These are phyloP conservation scores for Seriola aureovittata DNA, from an alignment of 2,113 vertebrate species.

Conservation along the genomic window DNA sequence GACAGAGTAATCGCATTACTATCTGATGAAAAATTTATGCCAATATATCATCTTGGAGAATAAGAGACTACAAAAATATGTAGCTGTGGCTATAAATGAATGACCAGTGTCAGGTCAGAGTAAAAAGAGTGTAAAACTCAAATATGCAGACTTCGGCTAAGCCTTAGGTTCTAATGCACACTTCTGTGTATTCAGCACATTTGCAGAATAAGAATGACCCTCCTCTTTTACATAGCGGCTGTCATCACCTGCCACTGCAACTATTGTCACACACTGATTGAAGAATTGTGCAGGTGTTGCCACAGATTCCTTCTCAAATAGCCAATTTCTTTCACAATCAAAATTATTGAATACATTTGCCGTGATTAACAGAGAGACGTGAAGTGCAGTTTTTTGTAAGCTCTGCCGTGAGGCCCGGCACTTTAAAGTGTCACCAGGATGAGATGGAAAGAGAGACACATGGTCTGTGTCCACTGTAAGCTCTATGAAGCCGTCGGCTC, in stretches of 20 bases:
- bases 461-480: slow-evolving; percentile 62
- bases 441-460: slow-evolving; percentile 66
- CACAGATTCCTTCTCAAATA: slow-evolving; percentile 12
- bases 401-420: slow-evolving; percentile 5
- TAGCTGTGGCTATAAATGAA: slow-evolving; percentile 83
- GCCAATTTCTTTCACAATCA: slow-evolving; percentile 45
- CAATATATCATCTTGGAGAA: slow-evolving; percentile 87
- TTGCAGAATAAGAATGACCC: slow-evolving; percentile 65
- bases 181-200: slow-evolving; percentile 77
- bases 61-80: slow-evolving; percentile 84
- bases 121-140: slow-evolving; percentile 70
- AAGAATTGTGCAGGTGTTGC: slow-evolving; percentile 29
- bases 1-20: slow-evolving; percentile 88
- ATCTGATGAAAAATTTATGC: slow-evolving; percentile 88
- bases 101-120: slow-evolving; percentile 82
- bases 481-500: slow-evolving; percentile 73
- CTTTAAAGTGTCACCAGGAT: slow-evolving; percentile 41
- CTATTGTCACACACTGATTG: slow-evolving; percentile 47
- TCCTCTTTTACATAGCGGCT: slow-evolving; percentile 50
- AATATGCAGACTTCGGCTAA: slow-evolving; percentile 75
- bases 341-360: slow-evolving; percentile 50
- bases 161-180: slow-evolving; percentile 65
- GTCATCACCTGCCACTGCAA: slow-evolving; percentile 34
- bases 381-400: slow-evolving; percentile 11
- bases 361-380: slow-evolving; percentile 42